Base-by-base conservation (phyloP, 2,797 vertebrate species). In the Anableps anableps region DNA sequence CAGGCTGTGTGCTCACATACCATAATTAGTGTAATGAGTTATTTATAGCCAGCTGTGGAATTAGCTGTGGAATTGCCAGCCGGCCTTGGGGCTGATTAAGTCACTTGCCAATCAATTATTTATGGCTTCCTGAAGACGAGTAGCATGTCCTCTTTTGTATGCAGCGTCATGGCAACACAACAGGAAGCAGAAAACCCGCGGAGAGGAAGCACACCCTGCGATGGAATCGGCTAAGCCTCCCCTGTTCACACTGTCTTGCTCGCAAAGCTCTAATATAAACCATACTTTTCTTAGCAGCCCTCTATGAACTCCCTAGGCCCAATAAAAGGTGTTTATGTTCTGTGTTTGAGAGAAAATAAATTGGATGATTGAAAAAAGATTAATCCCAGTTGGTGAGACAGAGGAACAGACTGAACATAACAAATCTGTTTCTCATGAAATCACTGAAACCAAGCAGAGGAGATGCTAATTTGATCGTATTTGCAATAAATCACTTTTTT, bases 81-180 rank as follows among this genome's bases (percentile, higher is more conserved):
- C 92, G 81, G 90, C 94, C 88, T 85, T 81, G 50, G 86, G 93
- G 83, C 91, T 93, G 90, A 94, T 96, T 95, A 95, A 94, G 93
- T 94, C 89, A 92, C 92, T 94, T 94, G 94, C 92, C 94, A 94
- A 94, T 96, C 92, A 95, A 94, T 96, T 95, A 96, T 96, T 94
- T 93, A 95, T 91, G 93, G 92, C 86, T 92, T 95, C 94, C 93
- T 94, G 93, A 89, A 95, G 94, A 92, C 90, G 88, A 92, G 90
- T 85, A 88, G 91, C 93, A 94, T 94, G 93, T 95, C 92, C 91
- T 92, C 92, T 91, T 95, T 93, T 95, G 94, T 91, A 84, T 88
- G 87, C 84, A 86, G 91, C 90, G 55, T 93, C 93, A 96, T 96
- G 93, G 94, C 91, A 96, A 95, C 95, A 95, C 93, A 95, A 95